Percentiles rank a stretch among this genome's conserved stretches.
Evolutionary conservation across 1,140 invertebrate species (phyloP).

Genomic region (Drosophila busckii): DNA sequence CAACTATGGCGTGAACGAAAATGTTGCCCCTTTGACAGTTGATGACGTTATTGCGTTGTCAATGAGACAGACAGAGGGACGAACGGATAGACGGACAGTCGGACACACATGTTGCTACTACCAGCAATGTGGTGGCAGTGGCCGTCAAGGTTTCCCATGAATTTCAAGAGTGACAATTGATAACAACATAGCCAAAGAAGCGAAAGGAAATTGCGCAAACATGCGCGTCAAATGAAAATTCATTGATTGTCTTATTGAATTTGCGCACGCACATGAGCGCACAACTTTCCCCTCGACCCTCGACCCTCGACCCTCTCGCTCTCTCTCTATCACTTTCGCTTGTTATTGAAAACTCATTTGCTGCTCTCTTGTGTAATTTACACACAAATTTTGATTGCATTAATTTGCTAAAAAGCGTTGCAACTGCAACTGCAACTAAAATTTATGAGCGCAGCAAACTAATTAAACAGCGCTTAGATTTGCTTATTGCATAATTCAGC

Average conservation of each 20-base stretch:
- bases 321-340: no score
- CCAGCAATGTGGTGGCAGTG: slow-evolving; percentile 21
- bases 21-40: slow-evolving; percentile 42
- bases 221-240: slow-evolving; percentile 65
- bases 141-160: slow-evolving; percentile 32
- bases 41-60: slow-evolving; percentile 64
- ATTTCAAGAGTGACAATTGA: slow-evolving; percentile 19
- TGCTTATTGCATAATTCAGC: no score
- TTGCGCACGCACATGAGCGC: slow-evolving; percentile 36
- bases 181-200: slow-evolving; percentile 10
- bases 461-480: no score
- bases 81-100: neutral
- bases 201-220: slow-evolving; percentile 54
- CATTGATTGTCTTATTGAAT: slow-evolving; percentile 71
- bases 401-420: no score
- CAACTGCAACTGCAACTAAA: no score
- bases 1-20: slow-evolving; percentile 50
- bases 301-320: no score
- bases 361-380: no score
- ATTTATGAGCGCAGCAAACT: no score
- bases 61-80: slow-evolving; percentile 29
- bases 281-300: no score
- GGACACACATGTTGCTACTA: slow-evolving; percentile 20
- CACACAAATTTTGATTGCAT: no score
- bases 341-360: no score